Conservation (phyloP, 2,797 vertebrate genomes). For the Emys orbicularis region DNA sequence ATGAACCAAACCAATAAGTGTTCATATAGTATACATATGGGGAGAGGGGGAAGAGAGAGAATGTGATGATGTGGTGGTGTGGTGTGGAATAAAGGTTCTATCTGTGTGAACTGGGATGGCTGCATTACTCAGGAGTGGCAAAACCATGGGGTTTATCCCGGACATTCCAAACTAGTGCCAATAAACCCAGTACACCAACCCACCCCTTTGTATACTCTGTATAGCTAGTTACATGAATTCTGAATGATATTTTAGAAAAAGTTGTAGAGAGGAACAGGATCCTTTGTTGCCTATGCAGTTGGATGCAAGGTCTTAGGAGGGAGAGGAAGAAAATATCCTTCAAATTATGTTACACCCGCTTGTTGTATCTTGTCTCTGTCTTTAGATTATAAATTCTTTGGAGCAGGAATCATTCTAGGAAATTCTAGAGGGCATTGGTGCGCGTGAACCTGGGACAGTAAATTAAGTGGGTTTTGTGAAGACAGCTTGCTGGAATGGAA, state of each 20-base stretch:
- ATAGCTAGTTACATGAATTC: neutral
- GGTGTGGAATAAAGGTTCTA: neutral
- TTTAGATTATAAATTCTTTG: conserved; percentile 32
- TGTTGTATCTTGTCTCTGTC: neutral
- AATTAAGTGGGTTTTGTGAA: neutral
- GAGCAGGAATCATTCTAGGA: neutral
- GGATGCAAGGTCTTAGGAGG: neutral
- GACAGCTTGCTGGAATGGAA: neutral
- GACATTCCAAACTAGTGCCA: neutral
- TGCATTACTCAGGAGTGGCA: neutral
- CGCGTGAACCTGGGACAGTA: neutral
- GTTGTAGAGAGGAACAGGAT: neutral
- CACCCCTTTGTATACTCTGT: neutral
- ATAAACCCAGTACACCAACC: neutral
- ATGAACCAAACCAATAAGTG: neutral
- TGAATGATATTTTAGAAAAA: neutral
- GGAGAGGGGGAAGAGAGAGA: neutral
- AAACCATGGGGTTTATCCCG: neutral
- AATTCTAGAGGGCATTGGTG: neutral
- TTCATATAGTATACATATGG: too few relatives aligned
- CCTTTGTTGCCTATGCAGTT: neutral
- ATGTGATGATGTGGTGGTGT: neutral
- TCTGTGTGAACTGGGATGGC: neutral
- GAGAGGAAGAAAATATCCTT: conserved; percentile 37
- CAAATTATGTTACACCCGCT: conserved; percentile 38